Percentiles rank a stretch among this genome's conserved stretches.
Conservation (phyloP, 2,113 vertebrate species). For the Notothenia rossii region DNA sequence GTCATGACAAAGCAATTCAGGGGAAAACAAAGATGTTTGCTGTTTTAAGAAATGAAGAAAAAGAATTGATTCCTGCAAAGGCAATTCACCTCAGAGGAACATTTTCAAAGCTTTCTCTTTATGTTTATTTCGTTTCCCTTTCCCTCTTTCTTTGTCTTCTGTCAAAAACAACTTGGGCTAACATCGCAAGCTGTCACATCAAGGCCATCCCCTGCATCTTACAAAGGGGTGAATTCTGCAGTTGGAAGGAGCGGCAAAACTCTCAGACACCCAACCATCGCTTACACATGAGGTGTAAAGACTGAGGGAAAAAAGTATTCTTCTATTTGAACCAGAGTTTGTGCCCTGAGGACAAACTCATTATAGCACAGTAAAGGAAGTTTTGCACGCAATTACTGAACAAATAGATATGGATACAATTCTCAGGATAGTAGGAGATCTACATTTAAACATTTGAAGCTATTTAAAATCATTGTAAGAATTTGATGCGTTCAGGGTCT, state of each 20-base stretch:
- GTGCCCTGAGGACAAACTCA: conserved; percentile 69
- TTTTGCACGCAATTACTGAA: conserved; percentile 63
- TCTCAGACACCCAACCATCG: conserved; percentile 61
- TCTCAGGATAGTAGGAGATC: conserved; percentile 30
- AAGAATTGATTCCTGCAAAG: conserved; percentile 74
- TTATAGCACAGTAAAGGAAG: conserved; percentile 60
- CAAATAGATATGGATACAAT: conserved; percentile 57
- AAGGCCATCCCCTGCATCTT: conserved; percentile 77
- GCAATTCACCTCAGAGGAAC: conserved; percentile 70
- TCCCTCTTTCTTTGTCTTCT: conserved; percentile 75
- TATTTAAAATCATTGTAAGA: conserved; percentile 27
- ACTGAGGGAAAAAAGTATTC: conserved; percentile 28
- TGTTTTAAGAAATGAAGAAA: conserved; percentile 54
- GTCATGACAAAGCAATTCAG: conserved; percentile 72
- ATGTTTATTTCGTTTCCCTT: conserved; percentile 54
- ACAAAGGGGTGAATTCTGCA: conserved; percentile 71
- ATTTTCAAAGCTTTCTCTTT: conserved; percentile 69
- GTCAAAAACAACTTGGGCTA: conserved; percentile 84
- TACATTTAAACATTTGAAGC: conserved; percentile 40
- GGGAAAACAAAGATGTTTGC: conserved; percentile 66
- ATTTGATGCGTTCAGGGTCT: not conserved
- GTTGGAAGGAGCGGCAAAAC: conserved; percentile 57
- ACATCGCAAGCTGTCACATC: conserved; percentile 83
- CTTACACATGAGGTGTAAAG: conserved; percentile 65
- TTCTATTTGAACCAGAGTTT: conserved; percentile 69